A percentile compares a stretch with the other conserved stretches of the same genome.
Evolutionary conservation across 2,888 invertebrate species (phyloP).

Genomic region (Siphlonurus alternatus): DNA sequence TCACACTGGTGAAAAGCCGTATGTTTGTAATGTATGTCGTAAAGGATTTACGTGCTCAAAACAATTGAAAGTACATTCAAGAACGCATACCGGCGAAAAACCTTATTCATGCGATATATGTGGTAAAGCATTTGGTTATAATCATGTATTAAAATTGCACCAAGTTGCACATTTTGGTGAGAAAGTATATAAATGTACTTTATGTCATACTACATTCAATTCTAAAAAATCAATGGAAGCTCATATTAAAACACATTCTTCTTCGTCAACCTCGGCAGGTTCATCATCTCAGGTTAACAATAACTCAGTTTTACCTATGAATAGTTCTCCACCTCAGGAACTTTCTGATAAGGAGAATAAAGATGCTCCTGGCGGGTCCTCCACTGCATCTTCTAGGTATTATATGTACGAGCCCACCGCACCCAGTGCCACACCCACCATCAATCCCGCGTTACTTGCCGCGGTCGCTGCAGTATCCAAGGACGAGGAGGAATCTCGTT

Average conservation of each 20-base stretch:
- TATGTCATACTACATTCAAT: constrained; percentile 79
- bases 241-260: constrained; percentile 65
- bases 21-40: constrained; percentile 46
- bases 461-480: neutral
- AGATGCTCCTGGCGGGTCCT: neutral
- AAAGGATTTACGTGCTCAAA: constrained; percentile 88
- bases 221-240: constrained; percentile 83
- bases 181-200: constrained; percentile 82
- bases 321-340: constrained; percentile 4
- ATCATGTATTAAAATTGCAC: constrained; percentile 77
- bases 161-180: constrained; percentile 82
- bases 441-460: constrained; percentile 15
- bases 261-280: constrained; percentile 21
- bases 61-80: constrained; percentile 77
- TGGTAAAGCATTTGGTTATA: constrained; percentile 79
- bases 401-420: constrained; percentile 12
- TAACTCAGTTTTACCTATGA: constrained; percentile 23
- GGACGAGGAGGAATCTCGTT: neutral
- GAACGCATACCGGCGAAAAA: constrained; percentile 81
- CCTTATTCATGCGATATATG: constrained; percentile 86
- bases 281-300: constrained; percentile 16
- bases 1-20: constrained; percentile 43
- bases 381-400: neutral
- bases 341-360: neutral
- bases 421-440: constrained; percentile 19